A percentile compares a stretch with the other conserved stretches of the same genome.
Conservation (phyloP, 2,888 invertebrate genomes). For the Leptodirus hochenwartii region DNA sequence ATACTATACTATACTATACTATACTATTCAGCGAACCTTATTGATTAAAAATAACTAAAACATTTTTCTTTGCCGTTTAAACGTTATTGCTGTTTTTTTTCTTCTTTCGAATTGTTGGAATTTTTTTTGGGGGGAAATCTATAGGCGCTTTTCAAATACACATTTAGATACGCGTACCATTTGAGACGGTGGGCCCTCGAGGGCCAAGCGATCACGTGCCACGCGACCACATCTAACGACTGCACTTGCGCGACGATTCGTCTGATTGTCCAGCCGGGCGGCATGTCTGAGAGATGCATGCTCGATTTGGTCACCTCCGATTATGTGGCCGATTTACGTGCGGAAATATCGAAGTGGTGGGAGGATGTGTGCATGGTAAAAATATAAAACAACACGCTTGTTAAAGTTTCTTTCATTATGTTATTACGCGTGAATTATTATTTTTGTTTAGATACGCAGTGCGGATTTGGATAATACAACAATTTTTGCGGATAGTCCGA, state of each 20-base stretch:
- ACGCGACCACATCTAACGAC: slow-evolving; percentile 44
- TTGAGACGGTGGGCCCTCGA: slow-evolving; percentile 77
- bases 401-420: not conserved
- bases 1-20: too few relatives aligned
- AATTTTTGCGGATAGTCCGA: slow-evolving; percentile 46
- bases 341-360: slow-evolving; percentile 95
- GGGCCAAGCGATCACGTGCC: slow-evolving; percentile 59
- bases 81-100: too few relatives aligned
- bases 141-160: slow-evolving; percentile 4
- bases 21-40: too few relatives aligned
- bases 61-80: too few relatives aligned
- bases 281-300: slow-evolving; percentile 67
- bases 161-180: slow-evolving; percentile 63
- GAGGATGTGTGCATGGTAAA: slow-evolving; percentile 36
- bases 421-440: too few relatives aligned
- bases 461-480: slow-evolving; percentile 8
- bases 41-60: too few relatives aligned
- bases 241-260: slow-evolving; percentile 38
- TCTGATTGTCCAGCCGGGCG: slow-evolving; percentile 75
- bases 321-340: slow-evolving; percentile 77
- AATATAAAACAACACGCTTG: not conserved
- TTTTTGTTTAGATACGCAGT: slow-evolving; percentile 10
- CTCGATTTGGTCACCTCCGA: slow-evolving; percentile 71
- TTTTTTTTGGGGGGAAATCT: too few relatives aligned
- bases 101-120: too few relatives aligned